Conservation (phyloP, 2,113 vertebrate species). For the Lucifuga dentata region DNA sequence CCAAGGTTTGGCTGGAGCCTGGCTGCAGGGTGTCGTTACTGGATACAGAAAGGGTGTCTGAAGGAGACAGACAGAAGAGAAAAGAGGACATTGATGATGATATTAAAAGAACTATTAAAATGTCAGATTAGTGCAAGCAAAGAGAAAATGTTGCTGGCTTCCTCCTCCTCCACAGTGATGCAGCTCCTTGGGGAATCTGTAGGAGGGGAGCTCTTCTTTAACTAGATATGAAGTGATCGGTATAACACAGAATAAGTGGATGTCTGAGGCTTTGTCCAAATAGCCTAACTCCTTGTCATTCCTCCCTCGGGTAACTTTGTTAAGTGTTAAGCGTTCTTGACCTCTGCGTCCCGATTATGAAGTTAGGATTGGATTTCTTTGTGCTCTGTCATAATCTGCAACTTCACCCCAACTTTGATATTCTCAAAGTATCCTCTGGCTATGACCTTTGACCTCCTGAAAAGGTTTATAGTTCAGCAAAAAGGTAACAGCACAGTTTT, state of each 20-base stretch:
- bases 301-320: no score
- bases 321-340: no score
- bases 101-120: not conserved
- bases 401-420: conserved; percentile 19
- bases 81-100: not conserved
- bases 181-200: conserved; percentile 65
- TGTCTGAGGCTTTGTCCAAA: conserved; percentile 47
- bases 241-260: conserved; percentile 28
- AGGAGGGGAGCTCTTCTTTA: conserved; percentile 52
- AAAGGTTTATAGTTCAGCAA: conserved; percentile 12
- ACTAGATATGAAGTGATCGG: conserved; percentile 25
- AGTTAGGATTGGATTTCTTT: not conserved
- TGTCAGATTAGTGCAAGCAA: not conserved
- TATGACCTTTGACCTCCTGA: conserved; percentile 17
- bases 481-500: no score
- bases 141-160: no score
- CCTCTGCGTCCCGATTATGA: no score
- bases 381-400: not conserved
- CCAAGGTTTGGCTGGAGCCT: conserved; percentile 92
- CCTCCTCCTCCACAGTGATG: conserved; percentile 56
- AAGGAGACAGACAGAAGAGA: not conserved
- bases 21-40: conserved; percentile 92
- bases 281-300: not conserved
- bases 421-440: not conserved
- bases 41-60: conserved; percentile 96